Evolutionary conservation across 2,113 vertebrate genomes (phyloP).

Genomic region (Hippocampus abdominalis): DNA sequence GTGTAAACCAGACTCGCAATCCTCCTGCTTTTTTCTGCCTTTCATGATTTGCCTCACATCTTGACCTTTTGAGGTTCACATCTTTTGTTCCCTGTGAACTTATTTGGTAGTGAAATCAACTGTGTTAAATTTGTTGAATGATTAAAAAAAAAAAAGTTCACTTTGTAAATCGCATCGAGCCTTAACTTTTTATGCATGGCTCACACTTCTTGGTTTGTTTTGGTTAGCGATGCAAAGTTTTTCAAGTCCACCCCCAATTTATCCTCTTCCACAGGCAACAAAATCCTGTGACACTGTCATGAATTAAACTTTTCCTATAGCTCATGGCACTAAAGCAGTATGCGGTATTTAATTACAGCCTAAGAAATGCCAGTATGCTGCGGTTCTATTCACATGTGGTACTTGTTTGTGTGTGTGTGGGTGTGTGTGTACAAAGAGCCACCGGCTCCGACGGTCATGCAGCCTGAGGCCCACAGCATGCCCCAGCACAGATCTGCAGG

Average conservation of each 20-base stretch:
- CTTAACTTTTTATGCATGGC: slow-evolving; percentile 48
- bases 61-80: slow-evolving; percentile 23
- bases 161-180: slow-evolving; percentile 32
- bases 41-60: slow-evolving; percentile 16
- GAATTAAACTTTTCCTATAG: slow-evolving; percentile 31
- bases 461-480: slow-evolving; percentile 43
- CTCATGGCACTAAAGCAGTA: slow-evolving; percentile 27
- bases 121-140: slow-evolving; percentile 8
- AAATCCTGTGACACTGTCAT: slow-evolving; percentile 30
- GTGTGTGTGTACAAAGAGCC: slow-evolving; percentile 5
- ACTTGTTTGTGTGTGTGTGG: background rate
- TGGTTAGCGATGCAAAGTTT: slow-evolving; percentile 13
- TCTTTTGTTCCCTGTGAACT: slow-evolving; percentile 2
- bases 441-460: slow-evolving; percentile 27
- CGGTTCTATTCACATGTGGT: slow-evolving; percentile 35
- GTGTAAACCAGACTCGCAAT: slow-evolving; percentile 43
- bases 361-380: slow-evolving; percentile 6
- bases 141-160: slow-evolving; percentile 47
- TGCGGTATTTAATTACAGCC: slow-evolving; percentile 10
- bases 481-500: slow-evolving; percentile 44
- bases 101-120: background rate
- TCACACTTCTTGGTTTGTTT: slow-evolving; percentile 48
- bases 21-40: slow-evolving; percentile 17
- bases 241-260: slow-evolving; percentile 3
- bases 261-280: slow-evolving; percentile 24